These are phyloP conservation scores for Parazoanthus atlanticus DNA, from an alignment of 92 coral and sea anemone genomes.

Conservation along the genomic window DNA sequence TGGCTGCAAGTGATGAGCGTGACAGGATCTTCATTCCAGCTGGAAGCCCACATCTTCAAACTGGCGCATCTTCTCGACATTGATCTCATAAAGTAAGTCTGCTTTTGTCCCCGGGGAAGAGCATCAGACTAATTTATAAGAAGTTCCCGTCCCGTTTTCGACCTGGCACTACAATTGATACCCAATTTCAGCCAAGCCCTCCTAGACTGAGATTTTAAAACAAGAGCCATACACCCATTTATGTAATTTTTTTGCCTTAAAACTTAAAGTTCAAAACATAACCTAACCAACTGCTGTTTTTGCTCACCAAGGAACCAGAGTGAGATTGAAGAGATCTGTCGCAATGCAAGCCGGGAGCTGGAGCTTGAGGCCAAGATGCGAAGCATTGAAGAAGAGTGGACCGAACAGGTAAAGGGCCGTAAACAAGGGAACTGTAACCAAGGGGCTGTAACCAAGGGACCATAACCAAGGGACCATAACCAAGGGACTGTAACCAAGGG, in stretches of 20 bases:
- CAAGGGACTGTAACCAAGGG: neutral
- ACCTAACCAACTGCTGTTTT: neutral
- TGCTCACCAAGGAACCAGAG: slow-evolving; percentile 66
- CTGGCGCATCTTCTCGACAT: slow-evolving; percentile 91
- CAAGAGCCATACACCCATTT: too few relatives aligned
- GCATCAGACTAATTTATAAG: neutral
- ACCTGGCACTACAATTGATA: too few relatives aligned
- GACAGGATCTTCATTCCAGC: slow-evolving; percentile 97
- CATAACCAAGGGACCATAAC: neutral
- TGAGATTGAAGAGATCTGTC: slow-evolving; percentile 89
- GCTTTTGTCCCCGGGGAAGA: neutral
- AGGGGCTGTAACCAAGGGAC: neutral
- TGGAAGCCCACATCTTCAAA: slow-evolving; percentile 97
- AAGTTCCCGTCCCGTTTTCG: too few relatives aligned
- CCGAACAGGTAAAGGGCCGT: slow-evolving; percentile 79
- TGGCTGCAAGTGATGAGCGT: slow-evolving; percentile 99
- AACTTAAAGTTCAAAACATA: too few relatives aligned
- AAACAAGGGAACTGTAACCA: neutral
- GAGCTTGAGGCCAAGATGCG: slow-evolving; percentile 96
- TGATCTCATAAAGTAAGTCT: slow-evolving; percentile 89
- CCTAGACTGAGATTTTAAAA: too few relatives aligned
- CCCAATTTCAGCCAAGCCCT: too few relatives aligned
- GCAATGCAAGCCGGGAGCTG: slow-evolving; percentile 96
- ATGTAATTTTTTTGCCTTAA: too few relatives aligned
- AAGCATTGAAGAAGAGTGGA: slow-evolving; percentile 98